Evolutionary conservation across 2,888 invertebrate species (phyloP), one percentile per base, ranked within the genome.

Genomic region (Lepidonotus clava): DNA sequence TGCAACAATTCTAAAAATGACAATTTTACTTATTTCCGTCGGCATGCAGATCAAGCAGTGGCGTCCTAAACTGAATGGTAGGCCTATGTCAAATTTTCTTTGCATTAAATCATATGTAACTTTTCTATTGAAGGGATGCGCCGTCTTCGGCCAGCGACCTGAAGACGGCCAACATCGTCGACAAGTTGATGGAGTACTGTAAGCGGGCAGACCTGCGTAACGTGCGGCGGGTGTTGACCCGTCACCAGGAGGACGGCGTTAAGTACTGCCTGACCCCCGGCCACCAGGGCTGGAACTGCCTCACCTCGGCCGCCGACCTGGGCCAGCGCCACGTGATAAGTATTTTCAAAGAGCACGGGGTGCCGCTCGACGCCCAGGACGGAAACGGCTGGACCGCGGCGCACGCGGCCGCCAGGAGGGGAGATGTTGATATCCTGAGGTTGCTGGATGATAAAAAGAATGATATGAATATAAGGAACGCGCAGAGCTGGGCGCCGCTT

Each of bases 251-350:
- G 14, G 36, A 34, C 8, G 61, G 80, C 38, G 84, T n/a, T 4
- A 40, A 66, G 11, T 85, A 61, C 86, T 87, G 88, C 83, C 84
- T 32, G 0, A 46, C 32, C 21, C 28, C 67, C 2, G 61, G 83
- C 1, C 83, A 34, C 21, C 21, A 53, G 4, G 83, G 83, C 28
- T 88, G 88, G 88, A 87, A 61, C n/a, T 76, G 85, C 36, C 32
- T 88, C 36, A 88, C 87, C 0, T 86, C 88, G n/a, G 87, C 87
- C n/a, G 87, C 87, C 8, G 88, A 88, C 84, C 84, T 87, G 41
- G 88, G 88, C 11, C 84, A 40, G 56, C 34, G 86, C n/a, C 67
- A 83, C 6, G 84, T 87, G 32, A 11, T 87, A 14, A 53, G 61
- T 11, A 53, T 86, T 32, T 46, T 88, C 83, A 34, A 34, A 21